phyloP scores from a whole-genome alignment of 1,140 invertebrate genomes.

The Calephelis virginiensis region DNA sequence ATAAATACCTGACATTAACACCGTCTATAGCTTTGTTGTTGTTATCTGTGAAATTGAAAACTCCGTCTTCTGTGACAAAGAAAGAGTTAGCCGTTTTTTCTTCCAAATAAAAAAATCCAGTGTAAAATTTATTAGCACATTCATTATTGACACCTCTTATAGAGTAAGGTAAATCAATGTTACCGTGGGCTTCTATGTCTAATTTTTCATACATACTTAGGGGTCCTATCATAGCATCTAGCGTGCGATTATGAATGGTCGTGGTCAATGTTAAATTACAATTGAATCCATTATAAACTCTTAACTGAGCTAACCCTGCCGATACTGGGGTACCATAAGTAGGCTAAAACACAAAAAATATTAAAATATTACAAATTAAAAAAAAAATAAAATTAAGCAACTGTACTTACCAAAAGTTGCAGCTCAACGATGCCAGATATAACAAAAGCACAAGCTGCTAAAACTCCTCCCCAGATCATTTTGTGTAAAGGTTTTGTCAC shows the following conservation, averaged over 20 bases:
- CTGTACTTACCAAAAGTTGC: constrained; percentile 82
- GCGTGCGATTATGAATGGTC: constrained; percentile 28
- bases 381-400: constrained; percentile 15
- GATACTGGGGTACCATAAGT: constrained; percentile 67
- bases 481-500: constrained; percentile 90
- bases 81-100: constrained; percentile 70
- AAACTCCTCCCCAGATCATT: constrained; percentile 89
- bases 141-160: constrained; percentile 43
- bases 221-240: constrained; percentile 36
- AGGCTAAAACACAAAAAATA: constrained; percentile 49
- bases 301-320: constrained; percentile 57
- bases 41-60: constrained; percentile 59
- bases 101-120: constrained; percentile 43
- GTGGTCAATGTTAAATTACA: constrained; percentile 57
- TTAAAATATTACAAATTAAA: constrained; percentile 1
- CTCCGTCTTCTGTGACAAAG: constrained; percentile 58
- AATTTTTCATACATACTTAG: constrained; percentile 57
- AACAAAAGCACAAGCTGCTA: constrained; percentile 92
- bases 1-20: constrained; percentile 55
- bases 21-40: constrained; percentile 65
- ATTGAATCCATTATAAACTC: constrained; percentile 63
- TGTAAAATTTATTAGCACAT: constrained; percentile 42
- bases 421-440: constrained; percentile 92
- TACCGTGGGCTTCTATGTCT: constrained; percentile 41
- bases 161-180: constrained; percentile 50